phyloP scores from a whole-genome alignment of 2,113 vertebrate genomes.

The Perca schrenkii region DNA sequence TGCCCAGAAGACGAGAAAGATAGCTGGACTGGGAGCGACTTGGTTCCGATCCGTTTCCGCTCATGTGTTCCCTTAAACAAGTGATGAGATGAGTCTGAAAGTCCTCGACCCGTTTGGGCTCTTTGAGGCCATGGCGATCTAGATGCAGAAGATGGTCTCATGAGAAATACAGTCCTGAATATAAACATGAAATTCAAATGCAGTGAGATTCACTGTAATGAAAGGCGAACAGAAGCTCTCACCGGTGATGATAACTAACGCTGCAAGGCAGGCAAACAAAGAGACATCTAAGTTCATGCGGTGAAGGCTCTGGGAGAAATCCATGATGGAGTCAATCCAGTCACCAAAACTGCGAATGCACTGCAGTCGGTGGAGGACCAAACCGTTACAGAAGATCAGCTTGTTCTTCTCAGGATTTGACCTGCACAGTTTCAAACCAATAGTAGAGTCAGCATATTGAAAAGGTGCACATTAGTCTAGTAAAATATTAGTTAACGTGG shows the following conservation, averaged over 20 bases:
- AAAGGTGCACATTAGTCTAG: neutral
- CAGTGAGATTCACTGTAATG: neutral
- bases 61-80: conserved; percentile 92
- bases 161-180: conserved; percentile 39
- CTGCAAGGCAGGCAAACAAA: conserved; percentile 91
- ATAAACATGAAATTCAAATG: neutral
- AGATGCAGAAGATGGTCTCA: conserved; percentile 16
- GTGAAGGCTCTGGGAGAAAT: conserved; percentile 91
- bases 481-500: neutral
- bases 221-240: conserved; percentile 32
- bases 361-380: conserved; percentile 92
- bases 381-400: conserved; percentile 92
- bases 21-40: conserved; percentile 87
- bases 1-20: conserved; percentile 92
- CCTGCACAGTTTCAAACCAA: conserved; percentile 75
- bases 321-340: conserved; percentile 94
- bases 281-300: conserved; percentile 90
- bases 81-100: conserved; percentile 92
- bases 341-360: conserved; percentile 92
- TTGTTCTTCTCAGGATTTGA: conserved; percentile 92
- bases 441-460: neutral
- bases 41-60: conserved; percentile 73
- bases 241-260: conserved; percentile 94
- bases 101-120: conserved; percentile 91
- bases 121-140: conserved; percentile 94